These are phyloP conservation scores for Triplophysa tibetana DNA, from an alignment of 2,113 vertebrate species.

Conservation along the genomic window DNA sequence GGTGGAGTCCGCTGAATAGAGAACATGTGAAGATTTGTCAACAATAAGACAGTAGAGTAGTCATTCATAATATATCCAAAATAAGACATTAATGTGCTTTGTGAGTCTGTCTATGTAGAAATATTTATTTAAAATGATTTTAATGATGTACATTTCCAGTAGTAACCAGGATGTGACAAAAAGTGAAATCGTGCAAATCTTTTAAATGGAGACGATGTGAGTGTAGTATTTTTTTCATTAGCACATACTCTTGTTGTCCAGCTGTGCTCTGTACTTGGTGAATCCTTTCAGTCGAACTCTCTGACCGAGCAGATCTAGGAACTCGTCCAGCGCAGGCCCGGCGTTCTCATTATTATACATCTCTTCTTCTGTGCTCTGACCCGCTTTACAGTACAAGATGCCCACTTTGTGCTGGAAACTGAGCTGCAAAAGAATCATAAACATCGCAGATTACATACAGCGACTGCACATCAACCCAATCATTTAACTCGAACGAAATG, in stretches of 20 bases:
- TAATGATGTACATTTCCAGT: too few relatives aligned
- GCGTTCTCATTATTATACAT: conserved; percentile 98
- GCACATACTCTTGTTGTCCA: conserved; percentile 96
- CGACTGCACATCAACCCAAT: not conserved
- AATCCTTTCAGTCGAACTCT: conserved; percentile 94
- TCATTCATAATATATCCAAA: too few relatives aligned
- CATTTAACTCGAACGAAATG: not conserved
- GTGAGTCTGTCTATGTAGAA: too few relatives aligned
- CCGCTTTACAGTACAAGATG: conserved; percentile 93
- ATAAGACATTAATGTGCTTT: too few relatives aligned
- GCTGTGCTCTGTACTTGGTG: conserved; percentile 93
- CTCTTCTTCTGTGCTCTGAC: conserved; percentile 96
- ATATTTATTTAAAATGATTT: too few relatives aligned
- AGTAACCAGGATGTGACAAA: too few relatives aligned
- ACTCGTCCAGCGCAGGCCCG: conserved; percentile 91
- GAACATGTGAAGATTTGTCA: not conserved
- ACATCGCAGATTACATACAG: not conserved
- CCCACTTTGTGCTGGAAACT: conserved; percentile 99
- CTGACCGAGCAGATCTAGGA: conserved; percentile 95
- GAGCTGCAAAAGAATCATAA: conserved; percentile 78
- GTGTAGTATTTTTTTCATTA: not conserved
- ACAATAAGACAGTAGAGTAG: not conserved
- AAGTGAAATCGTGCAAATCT: too few relatives aligned
- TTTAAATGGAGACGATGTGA: too few relatives aligned
- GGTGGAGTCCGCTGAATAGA: conserved; percentile 89